These are phyloP conservation scores for Macrosteles quadrilineatus DNA, from an alignment of 1,140 invertebrate species.

Conservation along the genomic window DNA sequence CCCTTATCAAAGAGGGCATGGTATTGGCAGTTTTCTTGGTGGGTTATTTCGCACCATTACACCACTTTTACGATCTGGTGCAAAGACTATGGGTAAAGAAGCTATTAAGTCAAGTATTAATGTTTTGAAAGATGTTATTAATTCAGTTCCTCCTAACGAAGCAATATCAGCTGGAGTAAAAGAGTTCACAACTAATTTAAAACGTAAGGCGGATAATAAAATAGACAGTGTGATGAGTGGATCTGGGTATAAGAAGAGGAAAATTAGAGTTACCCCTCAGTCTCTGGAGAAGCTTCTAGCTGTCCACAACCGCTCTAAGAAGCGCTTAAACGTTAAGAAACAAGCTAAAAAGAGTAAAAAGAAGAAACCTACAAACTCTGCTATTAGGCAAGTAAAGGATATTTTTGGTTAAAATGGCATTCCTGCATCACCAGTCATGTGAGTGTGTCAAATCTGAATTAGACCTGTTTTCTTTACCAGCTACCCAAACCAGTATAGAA, in stretches of 20 bases:
- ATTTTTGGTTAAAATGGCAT: constrained; percentile 20
- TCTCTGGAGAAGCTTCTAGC: background rate
- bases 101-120: background rate
- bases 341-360: background rate
- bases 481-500: too few species aligned
- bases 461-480: constrained; percentile 38
- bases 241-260: constrained; percentile 8
- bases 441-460: constrained; percentile 21
- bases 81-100: background rate
- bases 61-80: background rate
- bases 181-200: constrained; percentile 4
- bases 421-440: constrained; percentile 5
- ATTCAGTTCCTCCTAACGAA: background rate
- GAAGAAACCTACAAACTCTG: background rate
- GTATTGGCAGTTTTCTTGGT: constrained; percentile 14
- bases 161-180: background rate
- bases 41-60: background rate
- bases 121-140: background rate
- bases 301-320: background rate
- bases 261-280: background rate
- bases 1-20: background rate
- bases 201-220: constrained; percentile 6
- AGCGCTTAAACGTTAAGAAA: constrained; percentile 43
- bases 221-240: background rate
- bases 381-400: background rate